A percentile compares a stretch with the other conserved stretches of the same genome.
These are phyloP conservation scores for Alosa sapidissima DNA, from an alignment of 2,797 vertebrate genomes.

Conservation along the genomic window DNA sequence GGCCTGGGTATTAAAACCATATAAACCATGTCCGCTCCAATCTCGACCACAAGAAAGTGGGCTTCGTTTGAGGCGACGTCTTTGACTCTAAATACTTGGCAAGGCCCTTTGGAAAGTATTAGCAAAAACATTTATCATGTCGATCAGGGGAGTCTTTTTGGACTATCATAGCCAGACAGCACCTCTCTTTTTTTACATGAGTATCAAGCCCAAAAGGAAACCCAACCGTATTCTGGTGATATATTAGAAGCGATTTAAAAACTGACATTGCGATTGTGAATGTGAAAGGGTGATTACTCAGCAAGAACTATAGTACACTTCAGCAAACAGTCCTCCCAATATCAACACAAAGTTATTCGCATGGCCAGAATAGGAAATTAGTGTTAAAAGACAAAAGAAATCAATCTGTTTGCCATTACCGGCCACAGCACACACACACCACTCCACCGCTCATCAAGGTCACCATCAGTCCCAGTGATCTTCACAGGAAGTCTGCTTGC, in stretches of 20 bases:
- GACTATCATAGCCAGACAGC: constrained; percentile 50
- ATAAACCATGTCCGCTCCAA: constrained; percentile 50
- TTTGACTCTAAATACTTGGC: constrained; percentile 58
- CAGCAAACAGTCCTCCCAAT: neutral
- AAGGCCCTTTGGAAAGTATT: constrained; percentile 72
- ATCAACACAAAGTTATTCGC: neutral
- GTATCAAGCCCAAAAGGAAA: neutral
- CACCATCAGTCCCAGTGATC: neutral
- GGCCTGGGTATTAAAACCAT: constrained; percentile 57
- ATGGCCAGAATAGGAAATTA: neutral
- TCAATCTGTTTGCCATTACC: neutral
- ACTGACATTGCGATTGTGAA: neutral
- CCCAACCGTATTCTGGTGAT: neutral
- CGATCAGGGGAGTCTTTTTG: constrained; percentile 65
- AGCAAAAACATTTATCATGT: constrained; percentile 69
- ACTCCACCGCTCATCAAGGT: neutral
- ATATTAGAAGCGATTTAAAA: neutral
- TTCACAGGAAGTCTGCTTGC: neutral
- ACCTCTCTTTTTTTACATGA: constrained; percentile 38
- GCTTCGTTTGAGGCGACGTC: constrained; percentile 35
- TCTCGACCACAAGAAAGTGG: constrained; percentile 64
- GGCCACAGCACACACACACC: neutral
- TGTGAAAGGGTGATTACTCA: neutral
- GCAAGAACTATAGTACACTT: neutral
- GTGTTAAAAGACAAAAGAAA: neutral